These are phyloP conservation scores for Nesidiocoris tenuis DNA, from an alignment of 2,888 invertebrate genomes.

Conservation along the genomic window DNA sequence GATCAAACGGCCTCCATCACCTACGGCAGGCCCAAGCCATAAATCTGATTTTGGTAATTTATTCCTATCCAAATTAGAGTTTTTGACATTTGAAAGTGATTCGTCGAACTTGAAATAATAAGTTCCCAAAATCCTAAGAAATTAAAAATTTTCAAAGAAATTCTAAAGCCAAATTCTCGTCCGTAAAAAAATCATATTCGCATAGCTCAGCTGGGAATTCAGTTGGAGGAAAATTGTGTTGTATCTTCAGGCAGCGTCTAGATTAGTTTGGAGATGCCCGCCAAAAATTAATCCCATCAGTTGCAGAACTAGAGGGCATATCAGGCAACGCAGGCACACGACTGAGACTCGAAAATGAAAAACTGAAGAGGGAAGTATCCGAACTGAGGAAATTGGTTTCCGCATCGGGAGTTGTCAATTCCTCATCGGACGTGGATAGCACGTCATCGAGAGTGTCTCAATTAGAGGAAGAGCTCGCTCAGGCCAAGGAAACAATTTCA, in stretches of 20 bases:
- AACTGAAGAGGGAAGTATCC: slow-evolving; percentile 70
- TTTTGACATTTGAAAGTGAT: neutral
- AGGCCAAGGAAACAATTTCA: slow-evolving; percentile 75
- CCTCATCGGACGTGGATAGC: slow-evolving; percentile 55
- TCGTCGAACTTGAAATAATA: neutral
- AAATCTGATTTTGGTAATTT: slow-evolving; percentile 51
- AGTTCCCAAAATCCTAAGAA: no score
- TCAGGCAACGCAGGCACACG: slow-evolving; percentile 56
- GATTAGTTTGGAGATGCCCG: no score
- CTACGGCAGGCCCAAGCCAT: slow-evolving; percentile 51
- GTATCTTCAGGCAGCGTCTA: no score
- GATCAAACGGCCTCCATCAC: slow-evolving; percentile 51
- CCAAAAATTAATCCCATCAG: no score
- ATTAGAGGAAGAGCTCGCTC: slow-evolving; percentile 70
- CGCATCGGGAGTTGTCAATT: slow-evolving; percentile 55
- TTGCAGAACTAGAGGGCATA: slow-evolving; percentile 44
- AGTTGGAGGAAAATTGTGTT: no score
- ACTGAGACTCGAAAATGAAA: slow-evolving; percentile 74
- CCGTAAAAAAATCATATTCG: no score
- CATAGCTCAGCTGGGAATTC: no score
- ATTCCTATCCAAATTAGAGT: neutral
- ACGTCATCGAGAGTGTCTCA: slow-evolving; percentile 58
- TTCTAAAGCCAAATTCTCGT: no score
- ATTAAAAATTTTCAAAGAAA: no score
- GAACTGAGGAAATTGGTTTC: slow-evolving; percentile 65